Evolutionary conservation across 2,797 vertebrate genomes (phyloP).

Genomic region (Euphonia xanthogaster): DNA sequence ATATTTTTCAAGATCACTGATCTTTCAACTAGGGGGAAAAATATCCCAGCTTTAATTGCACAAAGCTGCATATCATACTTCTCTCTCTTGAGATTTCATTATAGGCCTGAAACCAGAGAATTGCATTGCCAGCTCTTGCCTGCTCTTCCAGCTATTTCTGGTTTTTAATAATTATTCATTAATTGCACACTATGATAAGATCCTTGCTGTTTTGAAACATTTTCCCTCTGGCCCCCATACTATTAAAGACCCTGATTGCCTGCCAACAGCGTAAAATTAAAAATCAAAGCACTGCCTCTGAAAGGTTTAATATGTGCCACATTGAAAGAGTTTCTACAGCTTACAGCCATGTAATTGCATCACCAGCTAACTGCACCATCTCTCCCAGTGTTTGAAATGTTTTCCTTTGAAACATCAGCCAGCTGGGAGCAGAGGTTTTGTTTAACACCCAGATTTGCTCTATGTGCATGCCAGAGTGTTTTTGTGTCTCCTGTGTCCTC

Average conservation of each 20-base stretch:
- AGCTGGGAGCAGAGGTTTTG: conserved; percentile 56
- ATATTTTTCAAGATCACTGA: conserved; percentile 57
- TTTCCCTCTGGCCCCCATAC: conserved; percentile 79
- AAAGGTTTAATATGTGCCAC: conserved; percentile 76
- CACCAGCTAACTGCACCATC: conserved; percentile 63
- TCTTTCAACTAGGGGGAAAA: conserved; percentile 36
- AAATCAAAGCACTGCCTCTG: conserved; percentile 78
- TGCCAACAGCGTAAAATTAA: conserved; percentile 82
- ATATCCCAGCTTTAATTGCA: conserved; percentile 61
- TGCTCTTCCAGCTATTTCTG: conserved; percentile 77
- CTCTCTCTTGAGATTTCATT: conserved; percentile 73
- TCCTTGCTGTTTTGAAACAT: conserved; percentile 80
- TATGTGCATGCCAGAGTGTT: neutral
- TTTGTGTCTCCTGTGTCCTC: neutral
- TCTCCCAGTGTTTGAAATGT: conserved; percentile 55
- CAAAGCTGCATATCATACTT: conserved; percentile 48
- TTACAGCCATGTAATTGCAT: conserved; percentile 74
- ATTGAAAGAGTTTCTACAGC: conserved; percentile 67
- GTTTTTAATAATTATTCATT: conserved; percentile 82
- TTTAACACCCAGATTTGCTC: conserved; percentile 46
- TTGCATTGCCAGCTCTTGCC: conserved; percentile 62
- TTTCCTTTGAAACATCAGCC: conserved; percentile 72
- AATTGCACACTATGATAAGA: conserved; percentile 81
- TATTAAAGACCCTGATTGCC: conserved; percentile 79
- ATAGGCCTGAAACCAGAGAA: conserved; percentile 67